phyloP scores from a whole-genome alignment of 2,888 invertebrate species.

The Spilarctia lutea region DNA sequence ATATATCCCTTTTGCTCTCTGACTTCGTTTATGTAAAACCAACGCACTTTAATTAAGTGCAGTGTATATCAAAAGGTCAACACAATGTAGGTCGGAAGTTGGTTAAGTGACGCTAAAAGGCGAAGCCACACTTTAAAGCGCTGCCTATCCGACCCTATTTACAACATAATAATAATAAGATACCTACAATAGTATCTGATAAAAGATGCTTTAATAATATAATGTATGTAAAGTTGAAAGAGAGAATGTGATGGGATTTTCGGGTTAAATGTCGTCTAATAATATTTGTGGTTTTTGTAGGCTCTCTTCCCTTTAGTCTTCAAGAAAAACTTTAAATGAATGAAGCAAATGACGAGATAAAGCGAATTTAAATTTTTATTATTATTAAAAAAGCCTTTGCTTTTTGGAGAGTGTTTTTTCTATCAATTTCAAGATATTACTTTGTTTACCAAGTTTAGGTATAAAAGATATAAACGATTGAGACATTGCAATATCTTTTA shows the following conservation, averaged over 20 bases:
- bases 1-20: background rate
- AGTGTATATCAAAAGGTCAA: conserved; percentile 41
- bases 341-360: background rate
- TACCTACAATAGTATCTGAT: conserved; percentile 25
- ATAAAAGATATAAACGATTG: conserved; percentile 30
- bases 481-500: conserved; percentile 37
- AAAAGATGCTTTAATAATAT: background rate
- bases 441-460: conserved; percentile 16
- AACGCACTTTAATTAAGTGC: conserved; percentile 44
- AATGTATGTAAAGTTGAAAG: background rate
- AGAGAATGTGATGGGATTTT: too few species aligned
- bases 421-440: background rate
- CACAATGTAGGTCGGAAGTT: conserved; percentile 60
- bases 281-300: background rate
- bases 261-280: too few species aligned
- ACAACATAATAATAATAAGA: background rate
- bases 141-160: conserved; percentile 34
- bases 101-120: conserved; percentile 68
- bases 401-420: background rate
- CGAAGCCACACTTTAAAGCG: conserved; percentile 47
- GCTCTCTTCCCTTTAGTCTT: background rate
- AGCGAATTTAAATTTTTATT: background rate
- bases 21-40: conserved; percentile 9
- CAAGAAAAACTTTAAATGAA: background rate
- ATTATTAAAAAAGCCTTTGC: too few species aligned